phyloP scores from a whole-genome alignment of 1,140 invertebrate genomes.

The Acyrthosiphon pisum region DNA sequence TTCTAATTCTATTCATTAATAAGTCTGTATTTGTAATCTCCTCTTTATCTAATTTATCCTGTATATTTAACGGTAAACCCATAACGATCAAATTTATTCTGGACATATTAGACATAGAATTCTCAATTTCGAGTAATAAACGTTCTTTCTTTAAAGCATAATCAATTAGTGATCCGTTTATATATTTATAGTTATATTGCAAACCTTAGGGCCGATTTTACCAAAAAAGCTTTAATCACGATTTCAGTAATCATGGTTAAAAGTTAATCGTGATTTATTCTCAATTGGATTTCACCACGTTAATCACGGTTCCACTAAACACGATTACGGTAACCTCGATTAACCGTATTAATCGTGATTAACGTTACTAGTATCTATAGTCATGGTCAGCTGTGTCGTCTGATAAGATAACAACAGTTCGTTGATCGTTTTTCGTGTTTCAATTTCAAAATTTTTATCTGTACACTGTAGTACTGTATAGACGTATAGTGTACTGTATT shows the following conservation, averaged over 20 bases:
- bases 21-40: not conserved
- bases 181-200: no score
- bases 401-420: not conserved
- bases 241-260: not conserved
- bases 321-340: not conserved
- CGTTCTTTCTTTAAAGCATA: slow-evolving; percentile 19
- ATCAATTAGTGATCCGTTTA: not conserved
- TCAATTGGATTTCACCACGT: not conserved
- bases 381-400: no score
- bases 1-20: slow-evolving; percentile 11
- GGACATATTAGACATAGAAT: not conserved
- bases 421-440: not conserved
- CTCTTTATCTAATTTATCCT: slow-evolving; percentile 19
- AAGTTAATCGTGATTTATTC: not conserved
- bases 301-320: not conserved
- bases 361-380: not conserved
- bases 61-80: not conserved
- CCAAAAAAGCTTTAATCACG: no score
- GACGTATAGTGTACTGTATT: no score
- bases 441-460: not conserved
- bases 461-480: no score
- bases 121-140: not conserved
- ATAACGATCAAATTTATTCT: slow-evolving; percentile 33
- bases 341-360: not conserved
- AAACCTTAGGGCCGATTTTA: not conserved